Evolutionary conservation across 1,140 invertebrate genomes (phyloP), one percentile per base, ranked within the genome.

Genomic region (Euschistus heros): DNA sequence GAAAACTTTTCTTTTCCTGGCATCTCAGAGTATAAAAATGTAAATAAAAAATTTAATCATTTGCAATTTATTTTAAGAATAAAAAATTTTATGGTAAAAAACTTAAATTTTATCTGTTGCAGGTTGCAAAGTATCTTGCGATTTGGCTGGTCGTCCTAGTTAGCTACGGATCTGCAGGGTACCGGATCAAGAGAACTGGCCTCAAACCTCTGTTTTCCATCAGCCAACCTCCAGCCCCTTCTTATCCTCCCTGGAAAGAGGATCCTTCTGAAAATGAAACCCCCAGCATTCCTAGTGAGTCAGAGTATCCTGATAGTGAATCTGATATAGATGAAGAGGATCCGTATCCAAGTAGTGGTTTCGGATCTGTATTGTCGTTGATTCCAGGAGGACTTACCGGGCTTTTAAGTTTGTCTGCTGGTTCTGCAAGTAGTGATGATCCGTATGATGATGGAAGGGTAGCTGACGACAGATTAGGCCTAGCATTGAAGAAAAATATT

Each of bases 211-310:
- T 8, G 3, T 13, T 50, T 2, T 22, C 47, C 47, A 10, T 50
- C 47, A 50, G 47, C 5, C 10, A 22, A 14, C n/a, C 10, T 13
- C 20, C 15, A 26, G 52, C 37, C 24, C 63, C 37, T 57, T 30
- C 65, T 10, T 68, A 72, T 61, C 72, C 71, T 2, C 17, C 20
- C 0, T n/a, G 37, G 27, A 50, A 22, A 2, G 14, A 55, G 2
- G 27, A 30, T 13, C 27, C 27, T 0, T 8, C 3, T 2, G 22
- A n/a, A 8, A 50, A 1, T 5, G 44, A 60, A 22, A 44, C 24
- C 5, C 65, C 37, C 20, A 15, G 55, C 26, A 4, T 59, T 27
- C 7, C n/a, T 8, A 26, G n/a, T 18, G 57, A 18, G 13, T 22
- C 57, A 1, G 61, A 42, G 6, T 3, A n/a, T 8, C 18, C 61